Conservation (phyloP, 2,888 invertebrate species). For the Gibbula magus region DNA sequence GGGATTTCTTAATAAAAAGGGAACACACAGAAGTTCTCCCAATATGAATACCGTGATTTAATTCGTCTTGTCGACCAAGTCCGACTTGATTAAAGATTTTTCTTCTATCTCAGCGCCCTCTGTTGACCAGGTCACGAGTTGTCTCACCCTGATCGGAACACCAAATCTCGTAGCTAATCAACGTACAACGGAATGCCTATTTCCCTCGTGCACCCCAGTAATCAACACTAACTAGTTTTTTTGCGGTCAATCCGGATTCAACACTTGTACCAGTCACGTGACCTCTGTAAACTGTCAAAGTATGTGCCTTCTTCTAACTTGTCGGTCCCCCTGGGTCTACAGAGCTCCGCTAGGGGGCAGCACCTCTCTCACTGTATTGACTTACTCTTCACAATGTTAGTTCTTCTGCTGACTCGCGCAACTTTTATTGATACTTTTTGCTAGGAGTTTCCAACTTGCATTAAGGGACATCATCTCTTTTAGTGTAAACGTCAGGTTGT, state of each 20-base stretch:
- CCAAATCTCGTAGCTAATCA: slow-evolving; percentile 12
- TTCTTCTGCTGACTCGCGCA: too few species aligned
- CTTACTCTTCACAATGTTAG: too few species aligned
- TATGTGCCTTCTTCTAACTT: too few species aligned
- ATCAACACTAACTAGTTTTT: slow-evolving; percentile 22
- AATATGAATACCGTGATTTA: neutral
- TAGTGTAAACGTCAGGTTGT: too few species aligned
- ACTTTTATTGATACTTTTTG: too few species aligned
- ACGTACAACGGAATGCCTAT: neutral
- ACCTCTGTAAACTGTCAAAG: too few species aligned
- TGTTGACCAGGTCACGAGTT: slow-evolving; percentile 1
- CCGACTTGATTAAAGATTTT: neutral
- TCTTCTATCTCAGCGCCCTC: neutral
- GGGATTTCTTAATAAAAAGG: neutral
- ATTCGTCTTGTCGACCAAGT: neutral
- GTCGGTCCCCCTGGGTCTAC: too few species aligned
- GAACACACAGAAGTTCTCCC: neutral
- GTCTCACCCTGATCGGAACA: neutral
- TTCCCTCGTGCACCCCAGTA: neutral
- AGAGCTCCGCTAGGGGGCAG: too few species aligned
- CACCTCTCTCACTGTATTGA: too few species aligned
- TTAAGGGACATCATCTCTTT: too few species aligned
- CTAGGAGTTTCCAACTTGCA: too few species aligned
- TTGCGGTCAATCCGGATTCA: slow-evolving; percentile 9
- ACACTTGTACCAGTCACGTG: neutral